phyloP scores from a whole-genome alignment of 1,140 invertebrate species.

The Monomorium pharaonis region DNA sequence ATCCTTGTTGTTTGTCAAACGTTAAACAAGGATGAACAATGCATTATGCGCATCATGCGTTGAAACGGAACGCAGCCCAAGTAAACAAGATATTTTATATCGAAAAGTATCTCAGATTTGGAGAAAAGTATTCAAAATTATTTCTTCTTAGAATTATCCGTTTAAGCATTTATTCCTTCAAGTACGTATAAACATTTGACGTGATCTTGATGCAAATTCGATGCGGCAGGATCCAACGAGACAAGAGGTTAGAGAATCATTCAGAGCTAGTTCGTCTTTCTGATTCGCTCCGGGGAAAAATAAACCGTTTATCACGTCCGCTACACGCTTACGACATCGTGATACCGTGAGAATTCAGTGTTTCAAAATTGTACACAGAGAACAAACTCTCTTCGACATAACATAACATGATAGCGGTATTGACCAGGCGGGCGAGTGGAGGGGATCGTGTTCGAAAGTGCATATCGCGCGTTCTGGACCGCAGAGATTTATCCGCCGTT shows the following conservation, averaged over 20 bases:
- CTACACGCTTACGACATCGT: neutral
- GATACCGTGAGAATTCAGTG: neutral
- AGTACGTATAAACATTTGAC: neutral
- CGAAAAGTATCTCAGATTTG: neutral
- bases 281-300: neutral
- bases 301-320: neutral
- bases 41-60: too few species aligned
- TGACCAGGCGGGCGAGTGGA: slow-evolving; percentile 38
- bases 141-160: neutral
- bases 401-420: slow-evolving; percentile 40
- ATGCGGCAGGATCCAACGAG: too few species aligned
- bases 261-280: neutral
- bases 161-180: neutral
- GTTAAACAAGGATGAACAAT: too few species aligned
- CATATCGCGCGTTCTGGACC: slow-evolving; percentile 57
- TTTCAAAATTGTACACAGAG: neutral
- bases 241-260: slow-evolving; percentile 16
- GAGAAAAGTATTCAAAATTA: neutral
- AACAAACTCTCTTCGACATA: neutral
- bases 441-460: slow-evolving; percentile 38
- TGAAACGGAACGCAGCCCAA: too few species aligned
- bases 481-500: slow-evolving; percentile 64
- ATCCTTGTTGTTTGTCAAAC: too few species aligned
- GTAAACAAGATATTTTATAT: neutral
- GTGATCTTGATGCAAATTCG: too few species aligned